phyloP scores from a whole-genome alignment of 2,797 vertebrate genomes.

The Sebastes kiyomatsui region DNA sequence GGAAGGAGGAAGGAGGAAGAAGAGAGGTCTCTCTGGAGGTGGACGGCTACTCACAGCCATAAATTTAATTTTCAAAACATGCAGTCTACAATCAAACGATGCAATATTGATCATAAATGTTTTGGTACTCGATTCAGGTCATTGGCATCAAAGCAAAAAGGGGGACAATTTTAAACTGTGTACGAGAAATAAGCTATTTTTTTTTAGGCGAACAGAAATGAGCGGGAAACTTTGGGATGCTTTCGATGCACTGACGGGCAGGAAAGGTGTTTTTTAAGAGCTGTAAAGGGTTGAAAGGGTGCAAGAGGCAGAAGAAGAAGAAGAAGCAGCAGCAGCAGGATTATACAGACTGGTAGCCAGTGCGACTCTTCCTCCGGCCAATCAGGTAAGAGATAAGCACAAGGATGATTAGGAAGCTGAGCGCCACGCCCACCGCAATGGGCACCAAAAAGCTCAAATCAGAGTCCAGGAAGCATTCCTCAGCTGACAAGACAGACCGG shows the following conservation, averaged over 20 bases:
- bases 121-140: conserved; percentile 58
- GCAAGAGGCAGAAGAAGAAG: conserved; percentile 26
- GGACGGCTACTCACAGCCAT: conserved; percentile 49
- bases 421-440: conserved; percentile 92
- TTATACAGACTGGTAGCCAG: conserved; percentile 97
- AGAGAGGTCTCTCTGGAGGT: conserved; percentile 1
- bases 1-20: neutral
- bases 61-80: conserved; percentile 65
- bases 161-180: conserved; percentile 17
- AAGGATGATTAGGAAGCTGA: conserved; percentile 96
- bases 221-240: conserved; percentile 28
- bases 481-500: conserved; percentile 85
- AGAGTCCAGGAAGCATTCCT: conserved; percentile 97
- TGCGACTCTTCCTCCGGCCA: conserved; percentile 95
- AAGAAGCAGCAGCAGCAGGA: conserved; percentile 30
- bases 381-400: conserved; percentile 96
- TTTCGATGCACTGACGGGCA: conserved; percentile 26
- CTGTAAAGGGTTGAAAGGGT: conserved; percentile 11
- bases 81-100: conserved; percentile 71
- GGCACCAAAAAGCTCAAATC: conserved; percentile 99
- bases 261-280: conserved; percentile 18
- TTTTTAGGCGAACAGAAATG: conserved; percentile 23
- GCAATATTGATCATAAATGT: conserved; percentile 58
- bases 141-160: conserved; percentile 60
- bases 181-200: conserved; percentile 43